These are phyloP conservation scores for Prunella himalayana DNA, from an alignment of 2,113 vertebrate species.

Conservation along the genomic window DNA sequence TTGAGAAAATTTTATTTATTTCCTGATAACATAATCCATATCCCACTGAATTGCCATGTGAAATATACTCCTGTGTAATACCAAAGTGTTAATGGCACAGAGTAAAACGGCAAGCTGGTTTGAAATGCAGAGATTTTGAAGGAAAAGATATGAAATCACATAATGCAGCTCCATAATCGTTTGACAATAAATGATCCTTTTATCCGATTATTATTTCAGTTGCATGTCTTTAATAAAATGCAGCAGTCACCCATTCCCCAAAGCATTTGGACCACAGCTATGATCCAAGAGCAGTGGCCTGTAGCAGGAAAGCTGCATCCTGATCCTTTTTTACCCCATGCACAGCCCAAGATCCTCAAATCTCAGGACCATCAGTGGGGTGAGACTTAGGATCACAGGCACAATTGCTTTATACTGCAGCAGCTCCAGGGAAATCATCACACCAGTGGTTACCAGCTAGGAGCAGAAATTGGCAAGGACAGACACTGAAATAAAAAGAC, in stretches of 20 bases:
- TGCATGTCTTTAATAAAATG: slow-evolving; percentile 52
- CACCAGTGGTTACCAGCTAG: neutral
- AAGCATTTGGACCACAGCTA: neutral
- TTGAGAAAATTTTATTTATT: slow-evolving; percentile 68
- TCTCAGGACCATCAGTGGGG: neutral
- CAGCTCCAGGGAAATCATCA: neutral
- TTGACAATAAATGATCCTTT: slow-evolving; percentile 64
- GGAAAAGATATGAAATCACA: slow-evolving; percentile 50
- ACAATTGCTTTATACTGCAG: neutral
- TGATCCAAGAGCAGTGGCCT: neutral
- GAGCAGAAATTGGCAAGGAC: neutral
- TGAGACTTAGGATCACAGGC: neutral
- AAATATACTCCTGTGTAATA: slow-evolving; percentile 55
- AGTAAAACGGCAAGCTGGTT: slow-evolving; percentile 66
- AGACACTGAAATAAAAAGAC: neutral
- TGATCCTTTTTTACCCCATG: neutral
- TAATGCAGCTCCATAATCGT: slow-evolving; percentile 63
- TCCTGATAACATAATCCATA: slow-evolving; percentile 68
- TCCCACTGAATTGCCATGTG: slow-evolving; percentile 50
- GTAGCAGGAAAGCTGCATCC: neutral
- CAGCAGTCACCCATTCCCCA: slow-evolving; percentile 12
- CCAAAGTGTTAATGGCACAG: slow-evolving; percentile 64
- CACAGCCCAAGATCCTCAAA: neutral
- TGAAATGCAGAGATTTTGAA: slow-evolving; percentile 60
- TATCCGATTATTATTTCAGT: slow-evolving; percentile 62